Base-by-base conservation (phyloP, 1,140 invertebrate genomes). In the Drepana arcuata region DNA sequence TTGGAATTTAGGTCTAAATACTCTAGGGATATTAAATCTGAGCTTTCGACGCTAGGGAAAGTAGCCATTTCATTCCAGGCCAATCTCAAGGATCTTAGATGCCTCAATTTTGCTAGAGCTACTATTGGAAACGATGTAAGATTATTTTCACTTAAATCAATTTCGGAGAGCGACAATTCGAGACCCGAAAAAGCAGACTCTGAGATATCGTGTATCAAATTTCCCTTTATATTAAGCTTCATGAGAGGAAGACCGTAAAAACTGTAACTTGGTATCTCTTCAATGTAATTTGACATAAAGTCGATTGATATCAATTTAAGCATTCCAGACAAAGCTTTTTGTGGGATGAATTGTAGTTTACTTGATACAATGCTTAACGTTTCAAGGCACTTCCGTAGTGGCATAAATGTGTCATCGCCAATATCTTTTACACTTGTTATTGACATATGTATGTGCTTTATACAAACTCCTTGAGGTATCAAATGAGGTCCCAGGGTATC, bases 1-100 rank as follows among this genome's bases (percentile, higher is more conserved):
- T 96, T 97, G 9, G 92, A 95, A 71, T 92, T 94, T 39, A 97
- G 80, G 77, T 96, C 94, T 41, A 97, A 84, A 56, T 91, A 91
- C 28, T 91, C 84, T 41, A 97, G 70, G 1, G 90, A 90, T 23
- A 87, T 87, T 26, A 95, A 78, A 30, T 88, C 84, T 2, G 91
- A 89, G 56, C 90, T 89, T 9, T 88, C 88, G 47, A 92, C 89
- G 44, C 88, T 86, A 1, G 89, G 88, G 14, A 95, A 86, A 32
- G 84, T 79, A 48, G 63, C 71, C 32, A 84, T 78, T 73, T 93
- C 89, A 64, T 97, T 97, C 89, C 92, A 95, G 0, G 94, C 90
- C 2, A 96, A 80, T 34, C 90, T 86, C 14, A 97, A 78, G 0
- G 89, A 89, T 11, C 86, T 84, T 11, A 96, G 72, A 49, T 91